phyloP scores from a whole-genome alignment of 2,888 invertebrate species.

The Bruchidius siliquastri region DNA sequence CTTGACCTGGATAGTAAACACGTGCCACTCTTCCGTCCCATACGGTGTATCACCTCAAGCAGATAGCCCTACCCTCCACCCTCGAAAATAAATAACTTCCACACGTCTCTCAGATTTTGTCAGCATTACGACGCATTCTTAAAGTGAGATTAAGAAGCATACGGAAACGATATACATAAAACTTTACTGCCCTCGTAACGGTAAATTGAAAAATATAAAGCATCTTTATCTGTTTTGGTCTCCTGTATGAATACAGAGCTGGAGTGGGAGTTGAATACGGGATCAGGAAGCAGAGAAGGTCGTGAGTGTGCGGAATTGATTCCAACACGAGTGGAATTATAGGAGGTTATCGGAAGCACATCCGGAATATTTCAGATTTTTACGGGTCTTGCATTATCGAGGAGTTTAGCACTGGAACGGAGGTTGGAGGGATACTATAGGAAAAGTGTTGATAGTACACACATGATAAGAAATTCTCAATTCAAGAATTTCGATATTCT shows the following conservation, averaged over 20 bases:
- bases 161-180: slow-evolving; percentile 1
- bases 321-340: background rate
- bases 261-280: background rate
- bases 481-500: no score
- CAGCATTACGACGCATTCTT: background rate
- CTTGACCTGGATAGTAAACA: no score
- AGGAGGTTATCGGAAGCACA: background rate
- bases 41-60: background rate
- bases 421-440: background rate
- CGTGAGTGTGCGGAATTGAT: background rate
- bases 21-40: no score
- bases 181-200: slow-evolving; percentile 1
- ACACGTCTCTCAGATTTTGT: background rate
- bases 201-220: slow-evolving; percentile 2
- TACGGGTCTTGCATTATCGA: background rate
- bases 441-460: background rate
- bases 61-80: background rate
- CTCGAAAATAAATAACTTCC: background rate
- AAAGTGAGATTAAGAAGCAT: slow-evolving; percentile 1
- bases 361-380: background rate
- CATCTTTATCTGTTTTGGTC: slow-evolving; percentile 1
- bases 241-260: background rate
- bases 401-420: background rate
- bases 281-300: background rate
- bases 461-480: no score